Percentiles rank a stretch among this genome's conserved stretches.
phyloP scores from a whole-genome alignment of 2,888 invertebrate species.

The Melanotus villosus region DNA sequence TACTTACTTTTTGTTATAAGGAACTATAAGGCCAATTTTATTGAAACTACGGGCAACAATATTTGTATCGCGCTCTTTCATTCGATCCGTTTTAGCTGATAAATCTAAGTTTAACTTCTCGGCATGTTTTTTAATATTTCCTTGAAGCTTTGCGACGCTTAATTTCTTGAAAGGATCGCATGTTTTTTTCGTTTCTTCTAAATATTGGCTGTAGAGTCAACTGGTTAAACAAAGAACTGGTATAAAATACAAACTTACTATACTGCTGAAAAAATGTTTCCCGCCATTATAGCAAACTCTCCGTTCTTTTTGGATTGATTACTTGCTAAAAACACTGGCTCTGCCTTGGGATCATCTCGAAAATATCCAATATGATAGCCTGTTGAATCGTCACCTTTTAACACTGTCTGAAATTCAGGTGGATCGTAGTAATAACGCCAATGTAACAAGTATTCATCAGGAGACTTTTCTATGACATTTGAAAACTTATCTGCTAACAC shows the following conservation, averaged over 20 bases:
- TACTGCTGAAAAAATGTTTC: slow-evolving; percentile 85
- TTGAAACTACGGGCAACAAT: slow-evolving; percentile 83
- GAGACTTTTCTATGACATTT: slow-evolving; percentile 67
- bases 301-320: slow-evolving; percentile 81
- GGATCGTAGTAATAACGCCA: slow-evolving; percentile 96
- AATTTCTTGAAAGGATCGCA: slow-evolving; percentile 76
- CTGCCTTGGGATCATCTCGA: slow-evolving; percentile 84
- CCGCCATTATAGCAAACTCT: slow-evolving; percentile 79
- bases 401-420: slow-evolving; percentile 91
- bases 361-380: slow-evolving; percentile 92
- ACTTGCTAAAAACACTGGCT: slow-evolving; percentile 83
- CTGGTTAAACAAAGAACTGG: neutral
- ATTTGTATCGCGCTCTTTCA: slow-evolving; percentile 74
- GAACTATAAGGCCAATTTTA: slow-evolving; percentile 88
- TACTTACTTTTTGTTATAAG: slow-evolving; percentile 78
- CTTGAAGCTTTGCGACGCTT: slow-evolving; percentile 73
- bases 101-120: slow-evolving; percentile 74
- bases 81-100: slow-evolving; percentile 72
- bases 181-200: slow-evolving; percentile 72
- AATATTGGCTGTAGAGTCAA: slow-evolving; percentile 67
- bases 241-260: slow-evolving; percentile 72
- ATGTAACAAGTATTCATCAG: slow-evolving; percentile 81
- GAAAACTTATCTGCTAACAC: slow-evolving; percentile 77
- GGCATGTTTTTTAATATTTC: slow-evolving; percentile 76
- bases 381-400: slow-evolving; percentile 78